A percentile compares a stretch with the other conserved stretches of the same genome.
Evolutionary conservation across 1,140 invertebrate genomes (phyloP).

Genomic region (Sesamia nonagrioides): DNA sequence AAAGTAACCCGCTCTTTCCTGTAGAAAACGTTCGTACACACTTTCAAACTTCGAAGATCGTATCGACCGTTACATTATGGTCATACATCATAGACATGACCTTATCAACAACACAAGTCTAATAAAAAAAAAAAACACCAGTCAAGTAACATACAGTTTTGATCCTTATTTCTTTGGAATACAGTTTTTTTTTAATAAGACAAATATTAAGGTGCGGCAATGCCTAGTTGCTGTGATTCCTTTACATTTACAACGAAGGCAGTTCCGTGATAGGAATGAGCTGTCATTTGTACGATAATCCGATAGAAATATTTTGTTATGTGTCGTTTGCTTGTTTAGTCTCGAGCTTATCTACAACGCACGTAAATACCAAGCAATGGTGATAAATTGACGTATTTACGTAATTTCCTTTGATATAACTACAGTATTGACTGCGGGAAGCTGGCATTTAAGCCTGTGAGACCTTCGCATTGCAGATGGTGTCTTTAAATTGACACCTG

Average conservation of each 20-base stretch:
- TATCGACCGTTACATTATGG: background rate
- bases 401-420: background rate
- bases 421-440: background rate
- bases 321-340: background rate
- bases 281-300: conserved; percentile 15
- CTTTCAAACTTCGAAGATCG: conserved; percentile 19
- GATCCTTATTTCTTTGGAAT: background rate
- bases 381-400: background rate
- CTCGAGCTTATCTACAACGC: conserved; percentile 8
- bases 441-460: background rate
- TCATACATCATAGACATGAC: conserved; percentile 34
- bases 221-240: background rate
- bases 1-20: conserved; percentile 12
- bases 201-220: conserved; percentile 3
- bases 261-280: conserved; percentile 28
- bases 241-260: conserved; percentile 10
- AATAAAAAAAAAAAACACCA: background rate
- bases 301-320: conserved; percentile 30
- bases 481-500: background rate
- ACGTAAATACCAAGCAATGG: conserved; percentile 1
- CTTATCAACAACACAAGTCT: conserved; percentile 23
- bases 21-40: background rate
- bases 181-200: background rate
- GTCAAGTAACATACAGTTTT: background rate
- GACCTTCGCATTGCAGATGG: background rate